These are phyloP conservation scores for Entelurus aequoreus DNA, from an alignment of 2,113 vertebrate genomes.

Conservation along the genomic window DNA sequence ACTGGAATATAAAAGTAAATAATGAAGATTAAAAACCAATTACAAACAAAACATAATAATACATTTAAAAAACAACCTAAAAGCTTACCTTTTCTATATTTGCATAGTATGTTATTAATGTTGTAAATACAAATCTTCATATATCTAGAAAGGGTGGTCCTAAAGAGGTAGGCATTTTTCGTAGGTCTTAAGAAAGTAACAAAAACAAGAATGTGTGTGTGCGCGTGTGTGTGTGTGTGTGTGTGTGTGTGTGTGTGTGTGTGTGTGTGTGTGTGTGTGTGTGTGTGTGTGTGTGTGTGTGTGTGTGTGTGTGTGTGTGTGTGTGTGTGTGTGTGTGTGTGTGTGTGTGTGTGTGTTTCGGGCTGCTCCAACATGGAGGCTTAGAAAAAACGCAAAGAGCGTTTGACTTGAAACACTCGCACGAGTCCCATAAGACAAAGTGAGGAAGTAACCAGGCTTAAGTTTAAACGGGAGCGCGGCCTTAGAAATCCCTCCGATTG, in stretches of 20 bases:
- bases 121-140: too few species aligned
- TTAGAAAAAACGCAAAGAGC: constrained; percentile 7
- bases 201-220: not conserved
- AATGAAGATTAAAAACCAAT: too few species aligned
- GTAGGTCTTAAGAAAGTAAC: too few species aligned
- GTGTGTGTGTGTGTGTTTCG: constrained; percentile 9
- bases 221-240: constrained; percentile 8
- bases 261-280: not conserved
- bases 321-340: not conserved
- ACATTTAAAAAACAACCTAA: too few species aligned
- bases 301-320: not conserved
- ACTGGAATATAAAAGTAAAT: too few species aligned
- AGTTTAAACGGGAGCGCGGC: constrained; percentile 19
- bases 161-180: too few species aligned
- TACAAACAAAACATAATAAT: too few species aligned
- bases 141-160: too few species aligned
- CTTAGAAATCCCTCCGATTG: constrained; percentile 27
- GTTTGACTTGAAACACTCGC: constrained; percentile 18
- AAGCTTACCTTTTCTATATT: too few species aligned
- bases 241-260: constrained; percentile 8
- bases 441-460: constrained; percentile 38
- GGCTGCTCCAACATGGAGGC: constrained; percentile 23
- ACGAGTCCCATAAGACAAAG: constrained; percentile 18
- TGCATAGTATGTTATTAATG: too few species aligned
- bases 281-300: constrained; percentile 12